Evolutionary conservation across 2,888 invertebrate species (phyloP), one percentile per base, ranked within the genome.

Genomic region (Taenaris catops): DNA sequence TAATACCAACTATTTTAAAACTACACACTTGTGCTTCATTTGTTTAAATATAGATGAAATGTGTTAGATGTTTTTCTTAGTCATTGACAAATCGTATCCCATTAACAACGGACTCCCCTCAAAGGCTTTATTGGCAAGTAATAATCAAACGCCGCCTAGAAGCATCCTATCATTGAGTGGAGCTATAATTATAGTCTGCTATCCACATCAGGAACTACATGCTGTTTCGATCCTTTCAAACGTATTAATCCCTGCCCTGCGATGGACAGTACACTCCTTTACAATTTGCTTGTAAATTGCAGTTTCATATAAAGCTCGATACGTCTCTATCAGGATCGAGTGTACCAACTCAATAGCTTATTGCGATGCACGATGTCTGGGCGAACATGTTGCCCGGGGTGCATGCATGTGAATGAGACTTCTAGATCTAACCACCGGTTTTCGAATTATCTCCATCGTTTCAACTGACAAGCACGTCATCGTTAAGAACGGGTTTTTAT

Each of bases 241-340:
- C 38, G 37, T 55, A 57, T 70, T 70, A 65, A 68, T 72, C 63
- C 53, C 62, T 53, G 52, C 58, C 58, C 57, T 39, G 55, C 64
- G 65, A 69, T 67, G 62, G 63, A 57, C 58, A 58, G 63, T 11
- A 54, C 70, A 61, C 70, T 61, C 71, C 72, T 61, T 57, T 61
- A 49, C 61, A 67, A 71, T 69, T 58, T 51, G 46, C 50, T 63
- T 51, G 58, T 66, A 68, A 71, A 69, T 68, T 63, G 59, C 57
- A 20, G 29, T 47, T 43, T 53, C 53, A 50, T 53, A 53, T 56
- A 46, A 41, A 31, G 43, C 36, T 41, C n/a, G 38, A 45, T 63
- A 72, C 70, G 64, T 69, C 73, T 73, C 67, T 64, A 72, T 73
- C 68, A 65, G 60, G 50, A 67, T 68, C 64, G 59, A 49, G 50